phyloP scores from a whole-genome alignment of 2,888 invertebrate species.

The Chironomus riparius region DNA sequence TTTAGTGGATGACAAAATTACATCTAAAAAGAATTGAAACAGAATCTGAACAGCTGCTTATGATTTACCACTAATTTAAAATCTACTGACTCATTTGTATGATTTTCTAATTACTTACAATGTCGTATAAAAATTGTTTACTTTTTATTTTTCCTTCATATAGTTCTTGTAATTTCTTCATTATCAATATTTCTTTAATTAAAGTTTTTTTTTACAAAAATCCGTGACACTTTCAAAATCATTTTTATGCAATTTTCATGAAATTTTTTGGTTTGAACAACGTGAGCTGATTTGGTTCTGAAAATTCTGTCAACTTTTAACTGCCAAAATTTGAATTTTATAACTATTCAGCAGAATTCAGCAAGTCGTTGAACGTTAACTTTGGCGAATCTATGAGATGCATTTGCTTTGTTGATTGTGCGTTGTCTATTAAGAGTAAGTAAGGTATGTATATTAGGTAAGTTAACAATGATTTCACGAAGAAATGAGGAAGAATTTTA shows the following conservation, averaged over 20 bases:
- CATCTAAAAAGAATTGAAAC: not conserved
- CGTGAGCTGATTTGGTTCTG: too few species aligned
- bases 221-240: not conserved
- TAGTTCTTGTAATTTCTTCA: too few species aligned
- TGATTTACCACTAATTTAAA: not conserved
- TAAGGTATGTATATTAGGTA: too few species aligned
- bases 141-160: not conserved
- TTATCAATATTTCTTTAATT: not conserved
- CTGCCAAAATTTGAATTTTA: not conserved
- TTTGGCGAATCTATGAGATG: too few species aligned
- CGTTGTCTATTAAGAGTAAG: too few species aligned
- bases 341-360: too few species aligned
- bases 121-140: not conserved
- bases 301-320: not conserved
- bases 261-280: too few species aligned
- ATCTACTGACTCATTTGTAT: constrained; percentile 12
- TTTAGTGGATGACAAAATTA: not conserved
- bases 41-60: not conserved
- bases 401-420: too few species aligned
- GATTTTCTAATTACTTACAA: not conserved
- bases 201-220: not conserved
- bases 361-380: too few species aligned
- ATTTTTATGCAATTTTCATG: too few species aligned
- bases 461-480: too few species aligned
- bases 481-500: too few species aligned